Evolutionary conservation across 2,888 invertebrate genomes (phyloP), one percentile per base, ranked within the genome.

Genomic region (Achlya flavicornis): DNA sequence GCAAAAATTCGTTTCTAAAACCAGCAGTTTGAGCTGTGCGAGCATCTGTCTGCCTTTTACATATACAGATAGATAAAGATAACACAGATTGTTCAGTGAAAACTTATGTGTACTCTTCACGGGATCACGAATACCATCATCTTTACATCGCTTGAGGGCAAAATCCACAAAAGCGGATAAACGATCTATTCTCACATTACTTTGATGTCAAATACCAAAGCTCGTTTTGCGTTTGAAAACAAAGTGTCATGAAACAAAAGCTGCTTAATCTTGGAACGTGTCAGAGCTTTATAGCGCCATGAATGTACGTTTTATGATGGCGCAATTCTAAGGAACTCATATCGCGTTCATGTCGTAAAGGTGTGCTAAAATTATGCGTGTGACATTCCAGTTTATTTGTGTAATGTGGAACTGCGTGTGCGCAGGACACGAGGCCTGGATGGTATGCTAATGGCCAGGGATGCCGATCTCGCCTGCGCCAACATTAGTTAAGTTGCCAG

Each of bases 321-420:
- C 68, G 67, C 26, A 62, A 61, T 72, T 71, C 76, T 72, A 60
- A 63, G 69, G 69, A 68, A 64, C 53, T 66, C 62, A 66, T 69
- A 68, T 67, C 67, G 63, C 69, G 53, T 53, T 53, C 53, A 53
- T 63, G 66, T 69, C 64, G 69, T 69, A 71, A 77, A 83, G 81
- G 81, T 84, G 81, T 63, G 78, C 83, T 87, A 83, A 85, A 83
- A 85, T 85, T 83, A 80, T 80, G 75, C 79, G 71, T 73, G 79
- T 74, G 78, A 83, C 87, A 89, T 89, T 79, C 88, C 84, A 61
- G 83, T 83, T 85, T 90, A 89, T 90, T 89, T 89, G 83, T 85
- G 86, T 83, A n/a, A 53, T 53, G 19, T 53, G 53, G 53, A 19
- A 53, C 53, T 63, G 53, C 48, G 48, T 48, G 48, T 48, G 48